Conservation (phyloP, 2,888 invertebrate genomes). For the Eristalinus aeneus region DNA sequence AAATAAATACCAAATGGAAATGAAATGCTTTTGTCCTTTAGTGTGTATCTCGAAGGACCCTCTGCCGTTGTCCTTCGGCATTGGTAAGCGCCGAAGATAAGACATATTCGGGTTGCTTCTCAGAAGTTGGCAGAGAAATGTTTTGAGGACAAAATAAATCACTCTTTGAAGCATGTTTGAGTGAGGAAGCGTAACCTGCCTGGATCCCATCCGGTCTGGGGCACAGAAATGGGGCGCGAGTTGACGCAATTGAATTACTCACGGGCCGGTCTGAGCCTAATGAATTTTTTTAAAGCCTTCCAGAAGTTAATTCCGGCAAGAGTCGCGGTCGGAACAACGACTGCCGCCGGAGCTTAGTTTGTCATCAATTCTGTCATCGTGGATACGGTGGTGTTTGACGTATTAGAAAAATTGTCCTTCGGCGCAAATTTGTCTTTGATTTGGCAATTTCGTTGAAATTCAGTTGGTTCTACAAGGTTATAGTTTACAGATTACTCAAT, state of each 20-base stretch:
- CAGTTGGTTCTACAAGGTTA: no score
- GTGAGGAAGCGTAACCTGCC: neutral
- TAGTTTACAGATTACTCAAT: no score
- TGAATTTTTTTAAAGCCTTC: neutral
- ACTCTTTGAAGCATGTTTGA: slow-evolving; percentile 18
- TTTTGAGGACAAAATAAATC: slow-evolving; percentile 19
- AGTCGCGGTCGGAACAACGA: neutral
- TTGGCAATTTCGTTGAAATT: no score
- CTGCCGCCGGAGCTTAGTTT: no score
- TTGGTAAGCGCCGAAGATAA: slow-evolving; percentile 18
- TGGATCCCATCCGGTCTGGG: neutral
- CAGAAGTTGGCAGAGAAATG: neutral
- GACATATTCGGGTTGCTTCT: neutral
- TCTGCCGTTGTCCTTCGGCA: slow-evolving; percentile 7
- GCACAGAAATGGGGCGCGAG: neutral
- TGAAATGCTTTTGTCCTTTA: slow-evolving; percentile 23
- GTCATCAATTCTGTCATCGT: no score
- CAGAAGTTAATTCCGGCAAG: neutral
- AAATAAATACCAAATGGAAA: slow-evolving; percentile 44
- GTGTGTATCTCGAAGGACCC: neutral
- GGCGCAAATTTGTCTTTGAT: no score
- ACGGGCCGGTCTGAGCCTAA: neutral
- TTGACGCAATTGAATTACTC: neutral
- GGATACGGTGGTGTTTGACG: no score
- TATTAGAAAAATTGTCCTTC: no score